Evolutionary conservation across 2,888 invertebrate species (phyloP).

Genomic region (Adelphocoris suturalis): DNA sequence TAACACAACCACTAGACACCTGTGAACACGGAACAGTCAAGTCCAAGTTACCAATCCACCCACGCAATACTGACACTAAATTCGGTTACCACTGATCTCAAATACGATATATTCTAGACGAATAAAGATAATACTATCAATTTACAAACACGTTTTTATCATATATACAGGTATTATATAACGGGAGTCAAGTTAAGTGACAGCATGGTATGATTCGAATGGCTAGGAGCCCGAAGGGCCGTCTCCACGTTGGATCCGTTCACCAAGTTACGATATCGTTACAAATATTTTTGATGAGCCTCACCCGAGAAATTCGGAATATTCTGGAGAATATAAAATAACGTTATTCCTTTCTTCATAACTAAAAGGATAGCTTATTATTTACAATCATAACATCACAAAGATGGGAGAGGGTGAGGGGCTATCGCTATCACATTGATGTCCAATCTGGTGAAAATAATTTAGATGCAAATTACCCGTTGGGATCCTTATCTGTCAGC

Average conservation of each 20-base stretch:
- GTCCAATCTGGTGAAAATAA: not conserved
- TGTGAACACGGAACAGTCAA: conserved; percentile 36
- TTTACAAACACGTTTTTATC: conserved; percentile 75
- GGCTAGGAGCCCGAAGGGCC: not conserved
- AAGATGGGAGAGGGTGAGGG: not conserved
- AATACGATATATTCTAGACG: conserved; percentile 46
- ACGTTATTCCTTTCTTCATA: not conserved
- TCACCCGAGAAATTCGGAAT: not conserved
- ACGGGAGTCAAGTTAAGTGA: conserved; percentile 17
- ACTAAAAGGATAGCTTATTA: conserved; percentile 38
- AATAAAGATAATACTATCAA: conserved; percentile 73
- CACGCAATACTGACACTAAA: conserved; percentile 18
- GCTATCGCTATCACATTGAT: not conserved
- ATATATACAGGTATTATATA: conserved; percentile 72
- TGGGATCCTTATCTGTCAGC: not conserved
- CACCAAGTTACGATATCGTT: not conserved
- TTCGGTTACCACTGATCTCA: not conserved
- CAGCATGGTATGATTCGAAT: not conserved
- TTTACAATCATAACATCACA: conserved; percentile 44
- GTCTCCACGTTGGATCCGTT: not conserved
- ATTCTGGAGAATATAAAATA: conserved; percentile 23
- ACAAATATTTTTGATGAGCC: not conserved
- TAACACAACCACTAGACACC: not conserved
- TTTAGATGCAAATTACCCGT: not conserved
- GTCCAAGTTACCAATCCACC: not conserved